phyloP scores from a whole-genome alignment of 2,113 vertebrate species.

The Pluvianellus socialis region DNA sequence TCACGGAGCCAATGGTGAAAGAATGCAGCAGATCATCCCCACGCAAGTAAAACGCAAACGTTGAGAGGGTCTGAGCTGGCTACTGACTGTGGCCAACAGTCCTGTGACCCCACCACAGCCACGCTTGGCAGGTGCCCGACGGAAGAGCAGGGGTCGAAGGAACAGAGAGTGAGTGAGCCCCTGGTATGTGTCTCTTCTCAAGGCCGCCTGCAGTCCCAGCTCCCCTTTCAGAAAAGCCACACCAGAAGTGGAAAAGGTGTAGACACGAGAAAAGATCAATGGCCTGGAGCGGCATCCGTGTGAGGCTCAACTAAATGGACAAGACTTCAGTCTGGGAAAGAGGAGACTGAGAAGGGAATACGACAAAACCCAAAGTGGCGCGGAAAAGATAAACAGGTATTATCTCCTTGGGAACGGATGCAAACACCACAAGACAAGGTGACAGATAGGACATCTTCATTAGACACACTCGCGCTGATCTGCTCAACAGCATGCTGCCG shows the following conservation, averaged over 20 bases:
- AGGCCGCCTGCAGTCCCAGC: neutral
- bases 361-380: neutral
- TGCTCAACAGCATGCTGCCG: neutral
- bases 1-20: neutral
- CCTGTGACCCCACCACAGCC: neutral
- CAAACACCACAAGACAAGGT: neutral
- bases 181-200: neutral
- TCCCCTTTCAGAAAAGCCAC: neutral
- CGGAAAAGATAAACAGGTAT: neutral
- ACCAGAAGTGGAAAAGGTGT: neutral
- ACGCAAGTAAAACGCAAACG: rapidly evolving
- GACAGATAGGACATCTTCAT: neutral
- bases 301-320: neutral
- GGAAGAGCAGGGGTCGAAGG: neutral
- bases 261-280: neutral
- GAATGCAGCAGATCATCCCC: neutral
- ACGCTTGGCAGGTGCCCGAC: too few species aligned
- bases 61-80: neutral
- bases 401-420: neutral
- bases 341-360: neutral
- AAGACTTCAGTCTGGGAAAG: neutral
- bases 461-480: neutral
- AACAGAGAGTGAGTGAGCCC: neutral
- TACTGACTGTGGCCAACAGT: too few species aligned
- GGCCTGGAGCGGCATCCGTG: neutral